Conservation (phyloP, 2,113 vertebrate species). For the Hemiscyllium ocellatum region DNA sequence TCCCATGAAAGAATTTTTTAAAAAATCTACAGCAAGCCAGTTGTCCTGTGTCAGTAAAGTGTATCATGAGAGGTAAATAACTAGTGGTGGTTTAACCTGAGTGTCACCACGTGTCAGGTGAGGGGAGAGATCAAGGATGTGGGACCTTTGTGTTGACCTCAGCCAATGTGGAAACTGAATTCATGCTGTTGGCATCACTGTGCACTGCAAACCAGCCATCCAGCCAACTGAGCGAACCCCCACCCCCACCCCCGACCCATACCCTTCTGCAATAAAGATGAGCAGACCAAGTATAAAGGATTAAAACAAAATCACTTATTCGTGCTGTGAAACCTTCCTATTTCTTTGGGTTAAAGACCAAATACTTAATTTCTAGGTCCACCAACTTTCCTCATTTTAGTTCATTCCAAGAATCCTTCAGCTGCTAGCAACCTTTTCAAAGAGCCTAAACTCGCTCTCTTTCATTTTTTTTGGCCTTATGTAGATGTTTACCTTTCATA, state of each 20-base stretch:
- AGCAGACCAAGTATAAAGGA: not conserved
- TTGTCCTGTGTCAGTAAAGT: conserved; percentile 45
- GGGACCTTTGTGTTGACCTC: no score
- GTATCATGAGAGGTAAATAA: no score
- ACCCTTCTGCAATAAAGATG: not conserved
- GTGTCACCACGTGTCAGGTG: no score
- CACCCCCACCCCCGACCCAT: no score
- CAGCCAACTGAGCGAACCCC: no score
- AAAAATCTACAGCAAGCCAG: conserved; percentile 38
- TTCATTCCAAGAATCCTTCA: not conserved
- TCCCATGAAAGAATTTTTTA: not conserved
- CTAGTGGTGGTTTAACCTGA: no score
- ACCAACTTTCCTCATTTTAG: not conserved
- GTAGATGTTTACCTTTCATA: not conserved
- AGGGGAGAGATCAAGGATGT: no score
- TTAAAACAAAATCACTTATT: not conserved
- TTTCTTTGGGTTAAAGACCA: not conserved
- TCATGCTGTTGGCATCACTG: no score
- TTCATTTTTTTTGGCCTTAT: not conserved
- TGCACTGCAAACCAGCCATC: no score
- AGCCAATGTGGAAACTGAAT: no score
- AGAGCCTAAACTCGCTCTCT: not conserved
- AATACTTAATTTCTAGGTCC: not conserved
- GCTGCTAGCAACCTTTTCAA: not conserved
- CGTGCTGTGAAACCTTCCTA: not conserved